These are phyloP conservation scores for Leptodactylus fallax DNA, from an alignment of 2,797 vertebrate species.

Conservation along the genomic window DNA sequence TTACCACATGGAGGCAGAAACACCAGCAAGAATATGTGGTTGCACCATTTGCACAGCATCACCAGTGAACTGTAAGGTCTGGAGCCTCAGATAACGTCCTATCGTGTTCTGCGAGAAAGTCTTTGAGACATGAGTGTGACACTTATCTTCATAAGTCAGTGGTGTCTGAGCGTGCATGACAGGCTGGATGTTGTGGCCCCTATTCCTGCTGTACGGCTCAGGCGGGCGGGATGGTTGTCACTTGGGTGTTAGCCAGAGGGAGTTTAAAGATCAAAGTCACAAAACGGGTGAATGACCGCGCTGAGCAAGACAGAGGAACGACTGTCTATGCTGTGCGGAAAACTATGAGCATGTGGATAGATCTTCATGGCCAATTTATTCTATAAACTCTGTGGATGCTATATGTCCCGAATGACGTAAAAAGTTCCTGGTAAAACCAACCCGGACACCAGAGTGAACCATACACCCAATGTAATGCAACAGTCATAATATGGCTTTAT, in stretches of 20 bases:
- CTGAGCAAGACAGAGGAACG: not conserved
- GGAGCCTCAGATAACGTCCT: conserved; percentile 20
- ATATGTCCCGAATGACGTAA: too few relatives aligned
- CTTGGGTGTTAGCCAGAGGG: conserved; percentile 2
- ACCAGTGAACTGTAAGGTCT: conserved; percentile 30
- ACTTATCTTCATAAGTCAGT: conserved; percentile 16
- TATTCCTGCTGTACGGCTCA: accelerated
- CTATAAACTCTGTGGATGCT: too few relatives aligned
- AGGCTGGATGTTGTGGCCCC: conserved; percentile 3
- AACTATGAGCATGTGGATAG: not conserved
- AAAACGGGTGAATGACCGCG: not conserved
- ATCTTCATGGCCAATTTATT: too few relatives aligned
- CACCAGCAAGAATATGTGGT: too few relatives aligned
- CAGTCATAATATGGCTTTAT: too few relatives aligned
- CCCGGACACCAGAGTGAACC: too few relatives aligned
- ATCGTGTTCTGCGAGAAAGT: not conserved
- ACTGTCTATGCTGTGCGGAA: not conserved
- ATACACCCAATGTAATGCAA: too few relatives aligned
- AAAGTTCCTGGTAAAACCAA: too few relatives aligned
- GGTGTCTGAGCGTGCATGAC: not conserved
- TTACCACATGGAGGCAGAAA: too few relatives aligned
- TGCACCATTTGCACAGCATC: not conserved
- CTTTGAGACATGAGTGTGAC: conserved; percentile 34
- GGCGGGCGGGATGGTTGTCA: not conserved
- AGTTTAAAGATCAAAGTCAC: not conserved